Evolutionary conservation across 1,140 invertebrate species (phyloP).

Genomic region (Coenobita brevimanus): DNA sequence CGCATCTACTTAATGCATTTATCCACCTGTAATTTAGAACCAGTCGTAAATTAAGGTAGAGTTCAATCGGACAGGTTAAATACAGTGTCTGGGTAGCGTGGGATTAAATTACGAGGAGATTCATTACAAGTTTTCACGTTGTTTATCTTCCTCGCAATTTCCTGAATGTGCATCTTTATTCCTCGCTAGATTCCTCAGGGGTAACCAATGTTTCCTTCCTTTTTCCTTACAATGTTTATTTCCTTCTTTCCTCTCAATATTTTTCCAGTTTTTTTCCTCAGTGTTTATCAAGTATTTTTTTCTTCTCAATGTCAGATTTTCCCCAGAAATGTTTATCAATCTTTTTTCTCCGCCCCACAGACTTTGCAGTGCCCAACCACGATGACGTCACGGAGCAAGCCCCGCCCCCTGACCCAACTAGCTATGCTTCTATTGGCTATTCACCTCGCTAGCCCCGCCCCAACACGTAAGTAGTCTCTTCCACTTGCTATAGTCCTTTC

Average conservation of each 20-base stretch:
- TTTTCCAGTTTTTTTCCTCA: not conserved
- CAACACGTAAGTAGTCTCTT: conserved; percentile 37
- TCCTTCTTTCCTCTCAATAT: not conserved
- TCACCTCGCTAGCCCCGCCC: conserved; percentile 2
- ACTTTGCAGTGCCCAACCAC: not conserved
- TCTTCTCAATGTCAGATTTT: not conserved
- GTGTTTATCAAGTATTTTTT: not conserved
- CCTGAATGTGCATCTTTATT: no score
- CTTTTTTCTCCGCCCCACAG: no score
- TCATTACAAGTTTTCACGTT: no score
- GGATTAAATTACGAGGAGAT: no score
- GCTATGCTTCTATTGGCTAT: conserved; percentile 26
- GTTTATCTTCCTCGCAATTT: no score
- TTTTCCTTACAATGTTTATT: not conserved
- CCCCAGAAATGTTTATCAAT: conserved; percentile 12
- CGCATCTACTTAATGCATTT: no score
- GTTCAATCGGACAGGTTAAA: no score
- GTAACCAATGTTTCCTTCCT: not conserved
- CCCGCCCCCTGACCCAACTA: conserved; percentile 1
- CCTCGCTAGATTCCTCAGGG: no score
- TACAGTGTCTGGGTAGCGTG: no score
- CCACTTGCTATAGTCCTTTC: not conserved
- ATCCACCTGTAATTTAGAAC: no score
- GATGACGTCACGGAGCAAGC: conserved; percentile 6
- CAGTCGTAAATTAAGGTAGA: no score